phyloP scores from a whole-genome alignment of 2,113 vertebrate species.

The Colinus virginianus region DNA sequence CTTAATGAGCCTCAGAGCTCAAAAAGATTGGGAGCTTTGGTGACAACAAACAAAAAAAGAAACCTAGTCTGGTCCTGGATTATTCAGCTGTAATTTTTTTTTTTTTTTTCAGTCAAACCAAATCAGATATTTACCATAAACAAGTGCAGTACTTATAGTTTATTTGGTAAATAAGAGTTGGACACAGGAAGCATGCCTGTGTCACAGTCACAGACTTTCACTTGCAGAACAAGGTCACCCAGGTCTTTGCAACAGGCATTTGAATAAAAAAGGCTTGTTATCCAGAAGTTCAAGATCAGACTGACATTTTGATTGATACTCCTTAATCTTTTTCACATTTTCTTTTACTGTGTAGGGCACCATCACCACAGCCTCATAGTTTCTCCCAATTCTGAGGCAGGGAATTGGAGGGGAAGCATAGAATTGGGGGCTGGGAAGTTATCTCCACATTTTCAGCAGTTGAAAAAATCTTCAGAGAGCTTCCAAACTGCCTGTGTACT shows the following conservation, averaged over 20 bases:
- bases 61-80: conserved; percentile 62
- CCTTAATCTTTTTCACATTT: conserved; percentile 75
- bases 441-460: conserved; percentile 71
- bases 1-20: conserved; percentile 63
- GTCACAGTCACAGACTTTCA: conserved; percentile 62
- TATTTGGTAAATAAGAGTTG: conserved; percentile 92
- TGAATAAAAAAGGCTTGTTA: conserved; percentile 3
- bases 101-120: conserved; percentile 52
- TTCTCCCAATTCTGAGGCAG: conserved; percentile 33
- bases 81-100: conserved; percentile 69
- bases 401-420: conserved; percentile 10
- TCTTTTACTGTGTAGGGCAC: conserved; percentile 30
- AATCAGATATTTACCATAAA: conserved; percentile 84
- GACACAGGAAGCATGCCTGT: conserved; percentile 75
- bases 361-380: conserved; percentile 39
- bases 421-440: conserved; percentile 44
- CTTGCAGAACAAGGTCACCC: conserved; percentile 77
- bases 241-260: neutral
- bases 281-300: conserved; percentile 11
- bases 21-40: conserved; percentile 54
- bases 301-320: conserved; percentile 63
- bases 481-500: conserved; percentile 75
- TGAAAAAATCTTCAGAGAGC: conserved; percentile 75
- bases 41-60: conserved; percentile 80
- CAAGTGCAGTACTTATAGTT: conserved; percentile 84